A percentile compares a stretch with the other conserved stretches of the same genome.
phyloP scores from a whole-genome alignment of 2,113 vertebrate species.

The Phaethon lepturus region DNA sequence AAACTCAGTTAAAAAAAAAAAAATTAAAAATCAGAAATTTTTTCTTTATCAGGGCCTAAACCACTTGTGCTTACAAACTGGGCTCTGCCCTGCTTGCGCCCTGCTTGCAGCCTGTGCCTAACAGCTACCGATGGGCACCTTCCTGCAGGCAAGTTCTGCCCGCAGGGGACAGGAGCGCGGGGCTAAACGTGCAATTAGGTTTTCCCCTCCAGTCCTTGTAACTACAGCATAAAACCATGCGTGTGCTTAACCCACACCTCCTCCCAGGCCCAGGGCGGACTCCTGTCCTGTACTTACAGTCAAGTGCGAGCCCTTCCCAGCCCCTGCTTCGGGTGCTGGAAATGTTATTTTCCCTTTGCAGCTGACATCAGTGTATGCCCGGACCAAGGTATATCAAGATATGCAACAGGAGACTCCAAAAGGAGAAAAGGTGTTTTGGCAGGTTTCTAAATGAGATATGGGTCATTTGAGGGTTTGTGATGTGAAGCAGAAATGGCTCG shows the following conservation, averaged over 20 bases:
- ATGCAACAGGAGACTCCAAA: not conserved
- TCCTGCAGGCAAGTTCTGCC: not conserved
- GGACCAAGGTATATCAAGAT: not conserved
- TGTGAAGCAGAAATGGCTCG: not conserved
- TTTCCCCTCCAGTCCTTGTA: not conserved
- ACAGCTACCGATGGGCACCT: not conserved
- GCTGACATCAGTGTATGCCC: not conserved
- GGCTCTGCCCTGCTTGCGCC: not conserved
- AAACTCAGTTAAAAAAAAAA: not conserved
- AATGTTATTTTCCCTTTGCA: not conserved
- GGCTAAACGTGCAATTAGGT: not conserved
- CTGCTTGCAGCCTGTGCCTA: not conserved
- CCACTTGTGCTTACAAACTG: not conserved
- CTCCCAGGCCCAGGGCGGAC: not conserved
- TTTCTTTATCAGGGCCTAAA: not conserved
- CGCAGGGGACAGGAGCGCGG: accelerated
- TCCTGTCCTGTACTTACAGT: not conserved
- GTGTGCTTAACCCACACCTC: not conserved
- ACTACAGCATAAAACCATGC: not conserved
- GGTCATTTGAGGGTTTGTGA: not conserved
- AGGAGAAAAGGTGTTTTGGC: not conserved
- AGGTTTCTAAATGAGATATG: conserved; percentile 2
- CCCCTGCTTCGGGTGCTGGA: not conserved
- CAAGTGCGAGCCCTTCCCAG: not conserved
- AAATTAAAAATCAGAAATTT: not conserved